Evolutionary conservation across 1,140 invertebrate genomes (phyloP).

Genomic region (Ganaspis sp.): DNA sequence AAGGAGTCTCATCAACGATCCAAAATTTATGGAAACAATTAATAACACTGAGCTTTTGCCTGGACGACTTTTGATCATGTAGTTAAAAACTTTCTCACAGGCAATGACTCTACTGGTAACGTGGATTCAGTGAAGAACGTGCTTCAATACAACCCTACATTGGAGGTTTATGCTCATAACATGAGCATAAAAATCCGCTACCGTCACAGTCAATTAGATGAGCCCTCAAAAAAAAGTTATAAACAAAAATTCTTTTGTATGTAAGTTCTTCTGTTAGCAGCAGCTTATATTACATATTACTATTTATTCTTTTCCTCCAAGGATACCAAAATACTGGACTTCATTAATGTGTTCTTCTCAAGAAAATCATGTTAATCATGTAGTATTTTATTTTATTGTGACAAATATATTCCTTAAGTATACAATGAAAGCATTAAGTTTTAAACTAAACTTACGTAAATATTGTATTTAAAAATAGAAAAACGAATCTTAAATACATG

Average conservation of each 20-base stretch:
- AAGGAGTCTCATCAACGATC: constrained; percentile 48
- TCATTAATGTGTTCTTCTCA: too few species aligned
- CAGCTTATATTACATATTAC: too few species aligned
- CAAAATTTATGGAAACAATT: constrained; percentile 35
- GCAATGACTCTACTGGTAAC: constrained; percentile 36
- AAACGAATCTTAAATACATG: too few species aligned
- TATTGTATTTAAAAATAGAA: too few species aligned
- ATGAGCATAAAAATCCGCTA: constrained; percentile 64
- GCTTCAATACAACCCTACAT: constrained; percentile 28
- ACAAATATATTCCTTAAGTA: too few species aligned
- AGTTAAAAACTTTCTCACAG: constrained; percentile 51
- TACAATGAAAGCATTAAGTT: too few species aligned
- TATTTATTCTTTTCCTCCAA: too few species aligned
- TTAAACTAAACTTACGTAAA: too few species aligned
- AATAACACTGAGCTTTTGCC: constrained; percentile 31
- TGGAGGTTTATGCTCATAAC: constrained; percentile 49
- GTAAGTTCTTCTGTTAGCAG: too few species aligned
- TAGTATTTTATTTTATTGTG: too few species aligned
- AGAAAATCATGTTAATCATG: too few species aligned
- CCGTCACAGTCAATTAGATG: constrained; percentile 56
- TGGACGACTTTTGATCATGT: constrained; percentile 36
- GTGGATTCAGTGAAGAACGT: constrained; percentile 18
- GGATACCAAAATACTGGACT: too few species aligned
- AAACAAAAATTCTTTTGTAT: neutral
- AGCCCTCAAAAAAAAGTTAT: constrained; percentile 20